Evolutionary conservation across 2,888 invertebrate species (phyloP).

Genomic region (Teinopalpus imperialis): DNA sequence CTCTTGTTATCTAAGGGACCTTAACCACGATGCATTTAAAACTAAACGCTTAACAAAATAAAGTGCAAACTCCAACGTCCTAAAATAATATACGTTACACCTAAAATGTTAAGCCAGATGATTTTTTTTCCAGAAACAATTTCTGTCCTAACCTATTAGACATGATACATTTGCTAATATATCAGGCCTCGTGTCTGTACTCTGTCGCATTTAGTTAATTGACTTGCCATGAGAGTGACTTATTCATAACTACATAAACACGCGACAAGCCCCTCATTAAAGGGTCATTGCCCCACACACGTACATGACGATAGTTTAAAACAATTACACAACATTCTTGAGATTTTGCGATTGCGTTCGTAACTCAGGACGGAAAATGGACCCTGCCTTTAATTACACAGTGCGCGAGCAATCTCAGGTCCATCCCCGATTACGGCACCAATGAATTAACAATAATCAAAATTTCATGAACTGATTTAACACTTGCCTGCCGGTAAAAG

Average conservation of each 20-base stretch:
- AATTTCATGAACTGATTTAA: no score
- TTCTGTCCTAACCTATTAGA: neutral
- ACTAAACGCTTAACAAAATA: slow-evolving; percentile 5
- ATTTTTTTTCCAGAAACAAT: neutral
- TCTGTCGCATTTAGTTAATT: slow-evolving; percentile 10
- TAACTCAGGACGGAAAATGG: no score
- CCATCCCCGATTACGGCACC: no score
- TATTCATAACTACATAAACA: neutral
- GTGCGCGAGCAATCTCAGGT: no score
- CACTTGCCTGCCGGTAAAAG: no score
- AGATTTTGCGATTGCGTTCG: no score
- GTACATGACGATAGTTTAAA: neutral
- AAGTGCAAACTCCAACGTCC: neutral
- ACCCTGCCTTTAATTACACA: no score
- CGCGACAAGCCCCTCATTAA: neutral
- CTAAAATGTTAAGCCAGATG: slow-evolving; percentile 2
- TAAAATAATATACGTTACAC: neutral
- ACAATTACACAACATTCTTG: neutral
- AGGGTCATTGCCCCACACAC: slow-evolving; percentile 1
- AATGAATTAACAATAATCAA: no score
- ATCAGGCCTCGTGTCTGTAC: neutral
- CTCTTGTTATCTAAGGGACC: slow-evolving; percentile 4
- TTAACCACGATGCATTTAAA: slow-evolving; percentile 3
- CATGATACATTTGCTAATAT: neutral
- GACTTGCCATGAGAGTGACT: slow-evolving; percentile 8